Base-by-base conservation (phyloP, 1,140 invertebrate species). In the Apis cerana region DNA sequence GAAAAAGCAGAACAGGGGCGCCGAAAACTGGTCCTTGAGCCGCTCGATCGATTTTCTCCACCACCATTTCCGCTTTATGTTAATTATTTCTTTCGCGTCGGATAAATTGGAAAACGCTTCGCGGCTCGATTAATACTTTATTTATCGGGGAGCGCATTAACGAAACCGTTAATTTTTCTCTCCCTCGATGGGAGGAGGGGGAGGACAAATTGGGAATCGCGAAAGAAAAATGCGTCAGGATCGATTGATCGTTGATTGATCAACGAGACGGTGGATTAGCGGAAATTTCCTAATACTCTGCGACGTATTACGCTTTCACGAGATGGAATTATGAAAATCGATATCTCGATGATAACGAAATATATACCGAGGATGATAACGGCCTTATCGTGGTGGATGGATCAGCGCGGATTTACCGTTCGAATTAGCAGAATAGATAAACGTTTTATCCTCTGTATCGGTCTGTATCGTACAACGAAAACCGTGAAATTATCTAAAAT, bases 81-180 rank as follows among this genome's bases (percentile, higher is more conserved):
- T 76, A 76, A 65, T 76, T 52, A 65, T 76, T 54, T 54, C 75
- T 15, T 65, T 65, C 23, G n/a, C 19, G 12, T 19, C n/a, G 58
- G 33, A 52, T 65, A 65, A 64, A 76, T 76, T 61, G 71, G 50
- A 76, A 76, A 74, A 27, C 54, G 33, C 27, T 23, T 48, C 17
- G 48, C 15, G n/a, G 23, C 7, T 52, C 23, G 58, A 64, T 75
- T 64, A 62, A 75, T 52, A 13, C 13, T 17, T 61, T 59, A 56
- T 74, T 74, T 74, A 48, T 48, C 33, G 33, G 33, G 10, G 71
- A 21, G 10, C 23, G 21, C 61, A 61, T 76, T 76, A 76, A 76
- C 75, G 61, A 54, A 76, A 76, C 50, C 52, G 65, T 76, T 65
- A 76, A 65, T 76, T 76, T 65, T 43, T 43, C 5, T 43, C 33